These are phyloP conservation scores for Exaiptasia diaphana DNA, from an alignment of 64 coral and sea anemone species.

Conservation along the genomic window DNA sequence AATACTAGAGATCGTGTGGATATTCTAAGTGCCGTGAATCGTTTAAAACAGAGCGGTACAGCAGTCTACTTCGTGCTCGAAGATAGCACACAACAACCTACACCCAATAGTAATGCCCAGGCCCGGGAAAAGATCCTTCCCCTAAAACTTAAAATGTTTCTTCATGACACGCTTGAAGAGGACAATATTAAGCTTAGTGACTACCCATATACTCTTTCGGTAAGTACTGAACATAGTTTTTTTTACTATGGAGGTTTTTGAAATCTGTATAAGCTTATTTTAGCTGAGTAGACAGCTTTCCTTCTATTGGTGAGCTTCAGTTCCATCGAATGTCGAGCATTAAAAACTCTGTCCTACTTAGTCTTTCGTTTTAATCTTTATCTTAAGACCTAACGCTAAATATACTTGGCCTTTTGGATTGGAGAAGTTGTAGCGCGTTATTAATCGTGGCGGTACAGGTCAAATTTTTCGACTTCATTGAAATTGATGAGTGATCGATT, in stretches of 20 bases:
- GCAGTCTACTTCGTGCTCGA: conserved; percentile 89
- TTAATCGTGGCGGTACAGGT: too few species aligned
- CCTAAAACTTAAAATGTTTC: conserved; percentile 69
- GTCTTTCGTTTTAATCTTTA: too few species aligned
- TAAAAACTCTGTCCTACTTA: too few species aligned
- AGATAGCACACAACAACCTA: conserved; percentile 19
- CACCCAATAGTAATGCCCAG: conserved; percentile 34
- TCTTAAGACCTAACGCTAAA: too few species aligned
- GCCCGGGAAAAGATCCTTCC: conserved; percentile 53
- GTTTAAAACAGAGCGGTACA: conserved; percentile 80
- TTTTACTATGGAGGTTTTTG: not conserved
- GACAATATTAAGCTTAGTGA: conserved; percentile 68
- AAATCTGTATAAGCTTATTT: too few species aligned
- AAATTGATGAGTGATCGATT: too few species aligned
- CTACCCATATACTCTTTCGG: conserved; percentile 66
- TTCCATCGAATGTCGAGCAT: too few species aligned
- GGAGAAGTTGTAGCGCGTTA: too few species aligned
- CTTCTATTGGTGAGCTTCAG: too few species aligned
- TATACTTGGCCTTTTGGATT: too few species aligned
- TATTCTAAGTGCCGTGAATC: conserved; percentile 78
- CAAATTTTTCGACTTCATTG: too few species aligned
- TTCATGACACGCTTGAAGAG: conserved; percentile 65
- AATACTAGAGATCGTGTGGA: conserved; percentile 89
- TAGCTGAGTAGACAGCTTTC: too few species aligned
- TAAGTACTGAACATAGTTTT: conserved; percentile 14